Percentiles rank a stretch among this genome's conserved stretches.
phyloP scores from a whole-genome alignment of 2,113 vertebrate species.

The Semicossyphus pulcher region DNA sequence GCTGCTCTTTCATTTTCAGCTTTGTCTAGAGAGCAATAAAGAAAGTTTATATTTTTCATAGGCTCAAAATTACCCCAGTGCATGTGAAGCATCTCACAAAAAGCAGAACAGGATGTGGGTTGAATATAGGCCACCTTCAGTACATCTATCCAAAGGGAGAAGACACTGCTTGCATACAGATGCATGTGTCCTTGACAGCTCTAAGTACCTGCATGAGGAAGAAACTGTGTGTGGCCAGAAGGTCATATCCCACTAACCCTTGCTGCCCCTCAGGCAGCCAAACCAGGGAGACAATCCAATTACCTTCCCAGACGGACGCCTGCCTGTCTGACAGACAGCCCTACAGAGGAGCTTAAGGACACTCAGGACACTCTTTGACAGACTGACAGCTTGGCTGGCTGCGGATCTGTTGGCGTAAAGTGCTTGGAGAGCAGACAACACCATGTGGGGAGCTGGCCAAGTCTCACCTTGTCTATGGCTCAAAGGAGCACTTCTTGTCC shows the following conservation, averaged over 20 bases:
- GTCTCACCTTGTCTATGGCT: slow-evolving; percentile 22
- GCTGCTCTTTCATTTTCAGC: slow-evolving; percentile 32
- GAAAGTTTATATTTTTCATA: slow-evolving; percentile 16
- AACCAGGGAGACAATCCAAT: slow-evolving; percentile 81
- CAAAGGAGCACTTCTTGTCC: slow-evolving; percentile 24
- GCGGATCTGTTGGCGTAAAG: slow-evolving; percentile 33
- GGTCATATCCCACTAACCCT: slow-evolving; percentile 80
- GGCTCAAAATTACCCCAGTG: background rate
- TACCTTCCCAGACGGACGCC: slow-evolving; percentile 72
- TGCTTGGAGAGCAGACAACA: slow-evolving; percentile 8
- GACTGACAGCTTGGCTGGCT: slow-evolving; percentile 39
- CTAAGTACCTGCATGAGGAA: slow-evolving; percentile 3
- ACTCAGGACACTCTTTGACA: slow-evolving; percentile 51
- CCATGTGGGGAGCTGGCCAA: slow-evolving; percentile 7
- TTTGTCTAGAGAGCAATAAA: slow-evolving; percentile 33
- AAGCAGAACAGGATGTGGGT: slow-evolving; percentile 12
- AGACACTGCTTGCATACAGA: slow-evolving; percentile 25
- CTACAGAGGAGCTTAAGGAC: slow-evolving; percentile 66
- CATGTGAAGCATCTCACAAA: background rate
- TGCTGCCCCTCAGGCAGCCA: slow-evolving; percentile 57
- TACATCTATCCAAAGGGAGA: slow-evolving; percentile 7
- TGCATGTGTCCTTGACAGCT: slow-evolving; percentile 47
- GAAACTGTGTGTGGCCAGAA: slow-evolving; percentile 75
- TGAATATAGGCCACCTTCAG: slow-evolving; percentile 16
- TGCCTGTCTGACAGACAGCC: slow-evolving; percentile 56